Base-by-base conservation (phyloP, 2,888 invertebrate genomes). In the Acanthosepion esculentum region DNA sequence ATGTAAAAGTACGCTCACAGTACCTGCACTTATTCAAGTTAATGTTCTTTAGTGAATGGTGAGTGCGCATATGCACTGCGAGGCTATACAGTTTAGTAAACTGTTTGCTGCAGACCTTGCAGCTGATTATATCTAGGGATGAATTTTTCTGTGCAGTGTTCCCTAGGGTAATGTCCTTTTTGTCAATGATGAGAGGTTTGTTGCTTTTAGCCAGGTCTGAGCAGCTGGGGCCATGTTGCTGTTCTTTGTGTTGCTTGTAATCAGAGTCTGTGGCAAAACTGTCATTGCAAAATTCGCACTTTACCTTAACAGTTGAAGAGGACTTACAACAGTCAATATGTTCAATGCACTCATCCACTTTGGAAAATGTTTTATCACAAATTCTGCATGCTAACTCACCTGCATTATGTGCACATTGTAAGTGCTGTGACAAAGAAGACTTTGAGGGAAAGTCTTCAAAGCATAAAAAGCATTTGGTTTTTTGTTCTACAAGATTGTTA, bases 1-100 rank as follows among this genome's bases (percentile, higher is more conserved):
- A 92, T 10, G 92, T 48, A 15, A 92, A 92, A 41, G 92, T 92
- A 48, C 92, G 92, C 26, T 50, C 92, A 29, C 92, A 92, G 48
- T 92, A 48, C 12, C 50, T 48, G 50, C 92, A 92, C 26, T 92
- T 92, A 18, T 78, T 78, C 12, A 78, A 12, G n/a, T 78, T 78
- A 15, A 33, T 78, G 78, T 33, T 78, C 33, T 4, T 78, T 15
- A n/a, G 78, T 78, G 78, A 7, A 78, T 78, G 78, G 18, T n/a
- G n/a, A 12, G 78, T 78, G 78, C 78, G 78, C 78, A 78, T n/a
- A 15, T 78, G 78, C 78, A 78, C 78, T 12, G 78, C n/a, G 33
- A 78, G 78, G 78, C 33, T 78, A 78, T 78, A 78, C 33, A 78
- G 23, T 78, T 78, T 78, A 18, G 78, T n/a, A 18, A 78, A 78